A percentile compares a stretch with the other conserved stretches of the same genome.
Conservation (phyloP, 2,888 invertebrate genomes). For the Micoletzkya japonica region DNA sequence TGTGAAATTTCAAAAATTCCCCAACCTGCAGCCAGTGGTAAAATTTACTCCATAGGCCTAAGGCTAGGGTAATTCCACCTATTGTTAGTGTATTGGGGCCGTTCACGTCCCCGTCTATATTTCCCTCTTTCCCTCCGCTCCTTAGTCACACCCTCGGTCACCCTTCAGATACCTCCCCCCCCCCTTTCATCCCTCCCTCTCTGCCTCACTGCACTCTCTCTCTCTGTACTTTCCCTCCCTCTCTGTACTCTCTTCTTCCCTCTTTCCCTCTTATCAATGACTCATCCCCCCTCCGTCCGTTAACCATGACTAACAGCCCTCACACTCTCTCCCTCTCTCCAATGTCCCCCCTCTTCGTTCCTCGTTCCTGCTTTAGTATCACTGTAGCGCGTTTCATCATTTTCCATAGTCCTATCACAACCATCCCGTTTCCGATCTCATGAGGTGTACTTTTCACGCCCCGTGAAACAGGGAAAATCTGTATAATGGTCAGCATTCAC, state of each 20-base stretch:
- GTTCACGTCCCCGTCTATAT: no score
- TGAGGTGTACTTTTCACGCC: no score
- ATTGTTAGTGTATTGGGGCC: no score
- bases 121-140: no score
- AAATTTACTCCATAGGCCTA: no score
- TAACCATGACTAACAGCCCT: not conserved
- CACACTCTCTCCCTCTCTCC: not conserved
- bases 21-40: no score
- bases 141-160: no score
- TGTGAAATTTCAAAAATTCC: no score
- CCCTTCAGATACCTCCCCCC: no score
- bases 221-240: not conserved
- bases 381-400: conserved; percentile 14
- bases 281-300: conserved; percentile 9
- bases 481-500: not conserved
- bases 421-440: no score
- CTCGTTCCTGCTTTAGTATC: not conserved
- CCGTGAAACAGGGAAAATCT: no score
- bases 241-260: not conserved
- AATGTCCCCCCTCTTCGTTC: not conserved
- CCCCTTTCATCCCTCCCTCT: conserved; percentile 5
- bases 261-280: conserved; percentile 1
- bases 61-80: no score
- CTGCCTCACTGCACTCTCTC: not conserved
- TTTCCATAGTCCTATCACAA: conserved; percentile 1